Base-by-base conservation (phyloP, 2,113 vertebrate genomes). In the Anthoscopus minutus region DNA sequence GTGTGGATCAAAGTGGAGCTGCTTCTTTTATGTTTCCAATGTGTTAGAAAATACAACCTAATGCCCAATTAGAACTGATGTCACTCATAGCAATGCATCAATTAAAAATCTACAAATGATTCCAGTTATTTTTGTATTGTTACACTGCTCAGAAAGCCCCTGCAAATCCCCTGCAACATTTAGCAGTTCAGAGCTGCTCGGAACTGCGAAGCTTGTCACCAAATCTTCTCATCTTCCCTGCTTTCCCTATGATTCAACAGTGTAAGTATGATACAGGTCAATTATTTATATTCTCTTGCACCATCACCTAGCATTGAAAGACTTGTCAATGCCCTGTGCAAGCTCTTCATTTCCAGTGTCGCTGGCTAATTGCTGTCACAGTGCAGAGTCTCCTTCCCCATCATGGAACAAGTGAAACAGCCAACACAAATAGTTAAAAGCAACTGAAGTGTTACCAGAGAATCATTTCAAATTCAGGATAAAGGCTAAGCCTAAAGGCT, bases 401-500 rank as follows among this genome's bases (percentile, higher is more conserved):
- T 40, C 14, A 5, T 6, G 22, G 51, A 56, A 35, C 24, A 67
- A 67, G 50, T 37, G 37, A 48, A 88, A 71, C 31, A 58, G 48
- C 48, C 77, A 74, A 69, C 37, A 42, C 13, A 76, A 56, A 37
- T 45, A 92, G 80, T 74, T 92, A 81, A 96, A 93, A 86, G 72
- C 40, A 67, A 56, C 69, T 53, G 40, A 86, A 94, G 65, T 67
- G 58, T 77, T 94, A 54, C 60, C 31, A 88, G 71, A 79, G 48
- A 35, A 70, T 94, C 20, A 69, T 81, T 92, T 69, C 35, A 57
- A 76, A 79, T 81, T 88, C 76, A 72, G 90, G 80, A 86, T 73
- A 92, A 88, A 95, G 69, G 72, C 85, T 81, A 86, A 93, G 88
- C 90, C 90, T 78, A 88, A 90, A 89, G 92, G 92, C 92, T 92